Evolutionary conservation across 2,113 vertebrate genomes (phyloP), one percentile per base, ranked within the genome.

Genomic region (Leptobrachium leishanense): DNA sequence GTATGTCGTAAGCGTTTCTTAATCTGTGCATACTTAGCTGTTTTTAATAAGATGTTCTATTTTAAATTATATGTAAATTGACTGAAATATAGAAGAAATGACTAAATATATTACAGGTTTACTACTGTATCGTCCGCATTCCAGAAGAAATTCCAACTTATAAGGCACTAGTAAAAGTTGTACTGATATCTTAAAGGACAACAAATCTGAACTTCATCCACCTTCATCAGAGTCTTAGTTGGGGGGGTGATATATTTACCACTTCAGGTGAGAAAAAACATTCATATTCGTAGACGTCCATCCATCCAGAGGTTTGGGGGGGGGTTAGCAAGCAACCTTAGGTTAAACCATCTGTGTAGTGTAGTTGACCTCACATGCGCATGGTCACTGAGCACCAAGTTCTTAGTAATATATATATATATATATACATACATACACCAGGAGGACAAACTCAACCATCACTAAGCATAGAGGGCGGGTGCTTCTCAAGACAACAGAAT

Each of bases 31-130:
- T 98, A 98, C 94, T 96, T 99, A 87, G 95, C 96, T 98, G 98
- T 98, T 99, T 99, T 98, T 98, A 98, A 96, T 98, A 97, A 97
- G 96, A 99, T 98, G 96, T 96, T 98, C 96, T 97, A 99, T 99
- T 99, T 99, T 98, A 98, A 98, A 98, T 93, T 89, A 98, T 89
- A 98, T 98, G 95, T 98, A 97, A 95, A 99, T 98, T 94, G 95
- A 94, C 88, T 90, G 20, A 91, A 94, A 96, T 95, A 95, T 97
- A 97, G 95, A 94, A 98, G 95, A 98, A 95, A 5, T 94, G 94
- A 95, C 97, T 31, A 96, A 97, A 93, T 94, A 96, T 97, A 95
- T 94, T 92, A 94, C 94, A 95, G 93, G 95, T 95, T 95, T 96
- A 93, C 89, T 95, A 95, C 91, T 92, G 91, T 94, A 96, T 93